Conservation (phyloP, 2,888 invertebrate genomes). For the Nephrocerus scutellatus region DNA sequence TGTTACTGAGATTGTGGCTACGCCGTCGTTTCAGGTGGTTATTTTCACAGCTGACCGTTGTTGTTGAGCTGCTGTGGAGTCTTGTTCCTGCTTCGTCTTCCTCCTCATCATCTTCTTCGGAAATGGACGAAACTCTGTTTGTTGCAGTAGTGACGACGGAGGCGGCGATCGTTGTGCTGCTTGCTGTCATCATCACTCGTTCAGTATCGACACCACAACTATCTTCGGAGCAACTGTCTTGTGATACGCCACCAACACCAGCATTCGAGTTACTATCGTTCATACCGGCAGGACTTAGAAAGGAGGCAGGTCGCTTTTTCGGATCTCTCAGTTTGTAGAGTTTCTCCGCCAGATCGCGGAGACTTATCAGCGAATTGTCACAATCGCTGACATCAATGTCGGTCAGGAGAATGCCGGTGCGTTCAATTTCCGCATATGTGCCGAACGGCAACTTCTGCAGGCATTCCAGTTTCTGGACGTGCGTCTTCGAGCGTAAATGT, state of each 20-base stretch:
- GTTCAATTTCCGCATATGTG: constrained; percentile 88
- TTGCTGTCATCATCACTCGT: no score
- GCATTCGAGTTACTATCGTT: constrained; percentile 28
- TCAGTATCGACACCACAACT: constrained; percentile 33
- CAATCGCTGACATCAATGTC: constrained; percentile 96
- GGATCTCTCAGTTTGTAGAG: constrained; percentile 71
- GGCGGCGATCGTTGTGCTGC: constrained; percentile 36
- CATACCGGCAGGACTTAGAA: constrained; percentile 16
- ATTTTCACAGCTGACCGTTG: constrained; percentile 24
- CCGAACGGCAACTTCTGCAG: constrained; percentile 89
- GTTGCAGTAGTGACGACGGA: constrained; percentile 41
- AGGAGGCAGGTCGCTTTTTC: constrained; percentile 50
- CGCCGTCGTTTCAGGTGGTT: constrained; percentile 35
- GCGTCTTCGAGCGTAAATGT: constrained; percentile 92
- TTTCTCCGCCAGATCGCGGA: constrained; percentile 73
- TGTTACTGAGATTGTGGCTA: constrained; percentile 35
- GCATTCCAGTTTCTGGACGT: constrained; percentile 89
- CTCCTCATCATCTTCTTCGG: constrained; percentile 42
- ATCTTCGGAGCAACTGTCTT: constrained; percentile 44
- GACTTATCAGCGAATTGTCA: constrained; percentile 85
- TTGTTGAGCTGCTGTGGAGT: no score
- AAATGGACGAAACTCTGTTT: constrained; percentile 35
- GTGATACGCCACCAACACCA: constrained; percentile 31
- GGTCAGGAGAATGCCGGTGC: constrained; percentile 80
- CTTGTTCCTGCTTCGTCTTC: no score